Base-by-base conservation (phyloP, 1,140 invertebrate genomes). In the Caenorhabditis tropicalis region DNA sequence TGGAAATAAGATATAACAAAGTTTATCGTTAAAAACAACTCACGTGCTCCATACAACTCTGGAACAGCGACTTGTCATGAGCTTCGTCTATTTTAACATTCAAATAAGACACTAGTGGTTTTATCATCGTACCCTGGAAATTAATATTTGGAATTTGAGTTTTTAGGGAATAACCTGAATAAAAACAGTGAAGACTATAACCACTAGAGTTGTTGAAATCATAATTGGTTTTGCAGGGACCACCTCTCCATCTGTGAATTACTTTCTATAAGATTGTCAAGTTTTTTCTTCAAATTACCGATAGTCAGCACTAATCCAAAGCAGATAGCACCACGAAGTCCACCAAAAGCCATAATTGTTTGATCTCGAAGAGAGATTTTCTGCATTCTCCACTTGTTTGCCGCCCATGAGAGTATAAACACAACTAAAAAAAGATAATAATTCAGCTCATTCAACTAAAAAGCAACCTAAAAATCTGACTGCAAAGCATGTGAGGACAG, bases 151-250 rank as follows among this genome's bases (percentile, higher is more conserved):
- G 60, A 70, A 7, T 33, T 70, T 33, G 60, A 43, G 19, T n/a
- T n/a, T n/a, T n/a, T n/a, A n/a, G n/a, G n/a, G n/a, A n/a, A n/a
- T n/a, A 9, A 89, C 93, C 92, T 94, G 95, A 87, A 98, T 94
- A 92, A 99, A 98, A 3, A 98, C 97, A 21, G 98, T 99, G 93
- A 99, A 99, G 92, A 98, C 98, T 88, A 99, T 96, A 81, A 99
- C 96, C 79, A 96, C 95, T 91, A 99, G 97, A 0, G 97, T 98
- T 2, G 97, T 97, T 24, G 97, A 98, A 53, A 99, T 95, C 92
- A 98, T 97, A 95, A 98, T 96, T 3, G 91, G 88, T 80, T 93
- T 92, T 56, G 92, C 90, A 12, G 91, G 91, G 33, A 93, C 89
- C 24, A 94, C 91, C 0, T 92, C 90, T 21, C 92, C 91, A 81